phyloP scores from a whole-genome alignment of 2,113 vertebrate genomes.

The Caranx melampygus region DNA sequence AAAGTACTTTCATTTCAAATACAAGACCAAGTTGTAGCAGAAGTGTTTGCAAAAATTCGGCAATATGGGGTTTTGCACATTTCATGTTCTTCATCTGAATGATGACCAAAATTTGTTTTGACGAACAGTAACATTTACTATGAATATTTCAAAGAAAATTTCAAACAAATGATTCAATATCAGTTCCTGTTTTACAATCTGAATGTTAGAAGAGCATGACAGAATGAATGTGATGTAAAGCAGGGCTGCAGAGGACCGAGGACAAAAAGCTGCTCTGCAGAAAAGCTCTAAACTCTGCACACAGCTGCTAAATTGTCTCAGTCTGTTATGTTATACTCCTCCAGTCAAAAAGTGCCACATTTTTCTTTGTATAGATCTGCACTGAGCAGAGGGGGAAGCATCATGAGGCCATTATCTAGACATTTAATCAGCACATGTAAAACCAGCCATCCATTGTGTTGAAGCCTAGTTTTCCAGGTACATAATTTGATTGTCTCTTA shows the following conservation, averaged over 20 bases:
- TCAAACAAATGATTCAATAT: not conserved
- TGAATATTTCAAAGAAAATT: not conserved
- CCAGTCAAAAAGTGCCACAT: constrained; percentile 3
- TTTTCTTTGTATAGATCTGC: constrained; percentile 1
- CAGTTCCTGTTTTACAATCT: not conserved
- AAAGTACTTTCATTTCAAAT: constrained; percentile 20
- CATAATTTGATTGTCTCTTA: not conserved
- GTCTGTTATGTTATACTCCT: not conserved
- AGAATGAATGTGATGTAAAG: constrained; percentile 20
- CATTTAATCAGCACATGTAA: constrained; percentile 8
- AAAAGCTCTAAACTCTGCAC: constrained; percentile 6
- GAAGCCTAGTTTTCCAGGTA: constrained; percentile 6
- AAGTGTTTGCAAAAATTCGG: not conserved
- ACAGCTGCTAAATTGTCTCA: not conserved
- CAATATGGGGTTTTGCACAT: not conserved
- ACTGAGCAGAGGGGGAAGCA: not conserved
- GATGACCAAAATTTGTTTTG: constrained; percentile 1
- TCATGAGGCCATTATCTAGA: not conserved
- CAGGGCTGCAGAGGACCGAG: not conserved
- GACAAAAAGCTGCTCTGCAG: constrained; percentile 8
- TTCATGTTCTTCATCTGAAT: not conserved
- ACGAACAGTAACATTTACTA: not conserved
- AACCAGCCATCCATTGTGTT: not conserved
- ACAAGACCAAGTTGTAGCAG: not conserved
- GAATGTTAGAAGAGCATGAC: not conserved